Evolutionary conservation across 2,888 invertebrate species (phyloP), one percentile per base, ranked within the genome.

Genomic region (Trissoscelio sp.): DNA sequence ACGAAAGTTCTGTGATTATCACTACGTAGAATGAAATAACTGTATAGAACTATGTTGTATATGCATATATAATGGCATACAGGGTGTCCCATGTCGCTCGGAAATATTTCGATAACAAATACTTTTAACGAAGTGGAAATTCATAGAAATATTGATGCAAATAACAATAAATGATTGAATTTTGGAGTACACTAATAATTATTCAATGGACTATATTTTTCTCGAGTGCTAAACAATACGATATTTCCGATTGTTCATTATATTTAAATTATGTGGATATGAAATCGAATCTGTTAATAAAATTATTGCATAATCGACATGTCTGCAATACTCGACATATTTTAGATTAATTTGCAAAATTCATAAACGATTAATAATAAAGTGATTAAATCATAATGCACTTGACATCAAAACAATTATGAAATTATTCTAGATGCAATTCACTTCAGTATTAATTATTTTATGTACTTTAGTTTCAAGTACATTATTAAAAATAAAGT

Each of bases 1-100:
- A 67, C 51, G 67, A 79, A 79, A 82, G 82, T 82, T 79, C 67
- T 34, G 53, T 60, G 60, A 82, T 82, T 82, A 79, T 78, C 72
- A 74, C 60, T 72, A 67, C 18, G 46, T 42, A 57, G 18, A 64
- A 82, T 77, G 64, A 77, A 79, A 73, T 77, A 58, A 79, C 66
- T 73, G 31, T 57, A 70, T 58, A 42, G 73, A 64, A 79, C 67
- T 55, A 57, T 74, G 28, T 44, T 66, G 31, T 34, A 51, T 53
- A 34, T 51, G 31, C 39, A 51, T 69, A 55, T 55, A 20, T 42
- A 53, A 39, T 51, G n/a, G n/a, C 31, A 22, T 18, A 12, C 11
- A 31, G 53, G 16, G 3, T 16, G 28, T 22, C 24, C 24, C 31
- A 31, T 31, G 31, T 12, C 14, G 6, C 14, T 4, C 6, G 24